phyloP scores from a whole-genome alignment of 23 tunicate species.

The Ciona savignyi region DNA sequence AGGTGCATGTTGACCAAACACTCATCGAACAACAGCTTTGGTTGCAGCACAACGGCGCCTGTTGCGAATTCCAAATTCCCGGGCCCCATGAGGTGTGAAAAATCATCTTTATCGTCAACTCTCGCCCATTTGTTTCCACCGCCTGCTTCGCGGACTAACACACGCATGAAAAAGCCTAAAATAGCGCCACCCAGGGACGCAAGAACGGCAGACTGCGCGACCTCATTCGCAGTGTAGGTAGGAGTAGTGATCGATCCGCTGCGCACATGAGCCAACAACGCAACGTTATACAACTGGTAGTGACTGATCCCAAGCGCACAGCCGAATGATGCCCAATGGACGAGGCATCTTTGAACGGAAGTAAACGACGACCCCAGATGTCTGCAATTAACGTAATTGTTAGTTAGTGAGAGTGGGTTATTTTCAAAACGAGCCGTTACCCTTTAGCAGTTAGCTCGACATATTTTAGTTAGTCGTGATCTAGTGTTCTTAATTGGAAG shows the following conservation, averaged over 20 bases:
- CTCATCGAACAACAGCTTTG: slow-evolving; percentile 17
- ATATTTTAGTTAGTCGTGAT: too few relatives aligned
- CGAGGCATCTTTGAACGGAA: slow-evolving; percentile 33
- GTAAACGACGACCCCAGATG: slow-evolving; percentile 59
- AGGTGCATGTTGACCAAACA: slow-evolving; percentile 28
- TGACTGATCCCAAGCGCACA: slow-evolving; percentile 24
- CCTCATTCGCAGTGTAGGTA: slow-evolving; percentile 13
- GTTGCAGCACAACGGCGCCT: slow-evolving; percentile 55
- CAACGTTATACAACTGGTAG: slow-evolving; percentile 42
- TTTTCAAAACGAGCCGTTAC: too few relatives aligned
- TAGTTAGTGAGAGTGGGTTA: too few relatives aligned
- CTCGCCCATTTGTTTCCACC: slow-evolving; percentile 31
- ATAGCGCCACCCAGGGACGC: slow-evolving; percentile 23
- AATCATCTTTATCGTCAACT: slow-evolving; percentile 74
- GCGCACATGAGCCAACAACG: slow-evolving; percentile 2
- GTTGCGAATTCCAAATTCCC: slow-evolving; percentile 18
- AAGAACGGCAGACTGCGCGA: slow-evolving; percentile 25
- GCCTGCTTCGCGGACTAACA: not conserved
- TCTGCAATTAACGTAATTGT: too few relatives aligned
- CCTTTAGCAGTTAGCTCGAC: too few relatives aligned
- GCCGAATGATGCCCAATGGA: slow-evolving; percentile 52
- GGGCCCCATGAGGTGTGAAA: slow-evolving; percentile 36
- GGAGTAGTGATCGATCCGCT: not conserved
- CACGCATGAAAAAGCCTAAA: slow-evolving; percentile 18
- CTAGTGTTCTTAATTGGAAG: too few relatives aligned